Evolutionary conservation across 53 echinoderm and acorn worm genomes (phyloP), one percentile per base, ranked within the genome.

Genomic region (Echinometra lucunter): DNA sequence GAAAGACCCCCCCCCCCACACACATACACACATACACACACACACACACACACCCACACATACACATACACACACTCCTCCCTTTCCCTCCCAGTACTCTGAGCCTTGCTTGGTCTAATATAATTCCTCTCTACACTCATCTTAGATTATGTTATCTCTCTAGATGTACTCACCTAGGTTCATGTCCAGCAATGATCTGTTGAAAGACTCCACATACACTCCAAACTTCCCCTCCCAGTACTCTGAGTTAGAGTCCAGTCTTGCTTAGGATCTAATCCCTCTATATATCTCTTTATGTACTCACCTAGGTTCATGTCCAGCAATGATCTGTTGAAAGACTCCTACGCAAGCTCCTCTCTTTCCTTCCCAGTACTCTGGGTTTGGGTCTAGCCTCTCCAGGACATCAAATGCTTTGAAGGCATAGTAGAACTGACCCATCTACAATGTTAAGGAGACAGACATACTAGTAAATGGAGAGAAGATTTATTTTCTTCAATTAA

Each of bases 361-460:
- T 16, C 99, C 99, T 82, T 98, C 99, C 99, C 99, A 98, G 90
- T 98, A 98, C 89, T 98, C 98, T 21, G 98, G 98, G 94, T 98
- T 98, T 30, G 98, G 98, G 47, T 98, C 98, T 57, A 98, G 74
- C 66, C 97, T 95, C 95, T 98, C 98, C 91, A 98, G 80, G 57
- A 97, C 97, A 66, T 97, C 97, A 96, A 98, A 98, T n/a, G 98
- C 98, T 93, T 98, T 98, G 72, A 97, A 97, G 25, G 98, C 98
- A 94, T 97, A 98, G 95, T 98, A 98, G 92, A 98, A 98, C 94
- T 98, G 98, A 25, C 98, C 98, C 98, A 98, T 98, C 98, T 98
- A 94, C 12, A 74, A 74, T 74, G 37, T 30, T 16, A 74, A 74
- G 7, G 34, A 34, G 32, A 10, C 53, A 53, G 13, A 2, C 8